Percentiles rank a stretch among this genome's conserved stretches.
Conservation (phyloP, 2,888 invertebrate species). For the Belgica antarctica region DNA sequence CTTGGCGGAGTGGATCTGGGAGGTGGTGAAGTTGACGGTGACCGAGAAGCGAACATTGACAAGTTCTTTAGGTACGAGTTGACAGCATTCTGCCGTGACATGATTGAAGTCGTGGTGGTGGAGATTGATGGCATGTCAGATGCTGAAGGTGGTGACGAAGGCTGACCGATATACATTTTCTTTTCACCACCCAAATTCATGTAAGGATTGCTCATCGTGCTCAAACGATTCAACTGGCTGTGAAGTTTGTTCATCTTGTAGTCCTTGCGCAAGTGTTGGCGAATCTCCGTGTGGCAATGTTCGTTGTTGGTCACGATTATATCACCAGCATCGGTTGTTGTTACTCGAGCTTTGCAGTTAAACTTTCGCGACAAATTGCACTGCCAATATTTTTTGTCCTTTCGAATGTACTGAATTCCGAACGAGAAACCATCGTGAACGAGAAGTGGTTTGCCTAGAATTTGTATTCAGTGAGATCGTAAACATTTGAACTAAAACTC, state of each 20-base stretch:
- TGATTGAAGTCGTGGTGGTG: conserved; percentile 40
- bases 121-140: conserved; percentile 16
- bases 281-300: conserved; percentile 56
- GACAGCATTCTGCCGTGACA: conserved; percentile 24
- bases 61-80: conserved; percentile 35
- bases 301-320: conserved; percentile 55
- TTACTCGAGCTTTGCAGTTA: conserved; percentile 56
- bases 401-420: conserved; percentile 55
- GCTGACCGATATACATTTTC: background rate
- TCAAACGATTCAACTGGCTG: conserved; percentile 33
- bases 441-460: conserved; percentile 51
- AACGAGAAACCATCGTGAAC: conserved; percentile 56
- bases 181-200: conserved; percentile 7
- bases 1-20: background rate
- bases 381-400: conserved; percentile 57
- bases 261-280: conserved; percentile 55
- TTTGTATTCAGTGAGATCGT: background rate
- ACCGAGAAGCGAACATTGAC: background rate
- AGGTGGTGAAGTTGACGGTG: conserved; percentile 20
- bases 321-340: conserved; percentile 53
- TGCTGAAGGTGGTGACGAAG: background rate
- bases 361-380: conserved; percentile 56
- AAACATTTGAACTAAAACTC: background rate
- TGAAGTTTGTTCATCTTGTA: conserved; percentile 47
- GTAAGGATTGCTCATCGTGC: conserved; percentile 27